phyloP scores from a whole-genome alignment of 2,888 invertebrate genomes.

The Pheosia tremula region DNA sequence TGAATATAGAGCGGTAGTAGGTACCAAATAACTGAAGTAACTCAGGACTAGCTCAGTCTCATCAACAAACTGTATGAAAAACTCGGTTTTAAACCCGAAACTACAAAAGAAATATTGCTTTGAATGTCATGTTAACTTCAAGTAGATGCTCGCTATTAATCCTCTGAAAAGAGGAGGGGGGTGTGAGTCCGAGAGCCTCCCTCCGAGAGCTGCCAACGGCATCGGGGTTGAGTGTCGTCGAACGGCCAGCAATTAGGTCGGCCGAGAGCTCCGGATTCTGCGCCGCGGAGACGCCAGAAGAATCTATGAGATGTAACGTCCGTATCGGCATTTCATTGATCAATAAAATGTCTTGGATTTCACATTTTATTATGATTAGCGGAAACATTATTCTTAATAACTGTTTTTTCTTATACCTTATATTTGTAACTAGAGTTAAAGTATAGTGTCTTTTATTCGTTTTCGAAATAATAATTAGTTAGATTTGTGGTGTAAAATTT shows the following conservation, averaged over 20 bases:
- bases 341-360: slow-evolving; percentile 31
- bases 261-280: slow-evolving; percentile 33
- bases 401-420: neutral
- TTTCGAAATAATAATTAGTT: too few relatives aligned
- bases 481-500: too few relatives aligned
- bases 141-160: slow-evolving; percentile 48
- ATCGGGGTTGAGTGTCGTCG: slow-evolving; percentile 74
- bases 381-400: slow-evolving; percentile 6
- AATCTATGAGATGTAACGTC: slow-evolving; percentile 41
- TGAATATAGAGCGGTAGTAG: too few relatives aligned
- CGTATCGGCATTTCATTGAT: slow-evolving; percentile 39
- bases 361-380: slow-evolving; percentile 29
- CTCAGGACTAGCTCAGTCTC: too few relatives aligned
- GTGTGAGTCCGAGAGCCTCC: slow-evolving; percentile 42
- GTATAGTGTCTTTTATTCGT: neutral
- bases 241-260: slow-evolving; percentile 78
- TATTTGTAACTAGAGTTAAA: neutral
- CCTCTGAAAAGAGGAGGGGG: slow-evolving; percentile 36
- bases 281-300: slow-evolving; percentile 46
- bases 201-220: slow-evolving; percentile 58
- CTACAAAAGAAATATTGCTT: slow-evolving; percentile 6
- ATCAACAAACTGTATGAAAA: too few relatives aligned
- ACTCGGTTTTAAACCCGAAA: too few relatives aligned
- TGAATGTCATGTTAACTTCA: slow-evolving; percentile 12
- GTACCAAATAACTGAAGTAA: too few relatives aligned